phyloP scores from a whole-genome alignment of 1,140 invertebrate species.

The Brachionus sp. region DNA sequence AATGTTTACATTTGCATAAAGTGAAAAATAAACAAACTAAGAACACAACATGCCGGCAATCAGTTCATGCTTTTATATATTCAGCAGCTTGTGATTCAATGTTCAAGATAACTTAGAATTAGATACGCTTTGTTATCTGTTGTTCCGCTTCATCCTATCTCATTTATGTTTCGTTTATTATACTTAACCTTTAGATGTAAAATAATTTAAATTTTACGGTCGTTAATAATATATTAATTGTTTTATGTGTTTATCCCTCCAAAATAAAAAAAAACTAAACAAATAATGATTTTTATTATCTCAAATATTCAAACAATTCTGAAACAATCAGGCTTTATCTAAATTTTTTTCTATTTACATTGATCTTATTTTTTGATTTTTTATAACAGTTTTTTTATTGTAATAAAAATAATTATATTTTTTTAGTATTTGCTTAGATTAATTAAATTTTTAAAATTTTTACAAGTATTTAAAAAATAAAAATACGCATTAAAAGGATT shows the following conservation, averaged over 20 bases:
- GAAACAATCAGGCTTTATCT: background rate
- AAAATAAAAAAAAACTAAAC: background rate
- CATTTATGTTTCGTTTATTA: background rate
- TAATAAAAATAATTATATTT: no score
- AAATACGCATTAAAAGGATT: no score
- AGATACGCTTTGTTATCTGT: slow-evolving; percentile 5
- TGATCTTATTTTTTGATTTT: no score
- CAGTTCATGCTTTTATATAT: background rate
- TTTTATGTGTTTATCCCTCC: background rate
- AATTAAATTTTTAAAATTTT: no score
- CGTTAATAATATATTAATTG: background rate
- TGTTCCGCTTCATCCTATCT: background rate
- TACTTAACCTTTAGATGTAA: background rate
- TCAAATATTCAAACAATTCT: background rate
- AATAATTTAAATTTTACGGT: slow-evolving; percentile 25
- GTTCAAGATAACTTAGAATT: background rate
- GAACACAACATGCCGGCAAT: background rate
- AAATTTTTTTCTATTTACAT: background rate
- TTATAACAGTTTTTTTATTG: no score
- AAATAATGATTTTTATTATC: background rate
- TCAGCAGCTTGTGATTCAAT: background rate
- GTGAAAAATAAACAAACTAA: background rate
- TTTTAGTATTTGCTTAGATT: no score
- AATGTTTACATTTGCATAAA: background rate
- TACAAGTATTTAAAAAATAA: no score